Percentiles rank a stretch among this genome's conserved stretches.
phyloP scores from a whole-genome alignment of 2,113 vertebrate species.

The Amphiprion percula region DNA sequence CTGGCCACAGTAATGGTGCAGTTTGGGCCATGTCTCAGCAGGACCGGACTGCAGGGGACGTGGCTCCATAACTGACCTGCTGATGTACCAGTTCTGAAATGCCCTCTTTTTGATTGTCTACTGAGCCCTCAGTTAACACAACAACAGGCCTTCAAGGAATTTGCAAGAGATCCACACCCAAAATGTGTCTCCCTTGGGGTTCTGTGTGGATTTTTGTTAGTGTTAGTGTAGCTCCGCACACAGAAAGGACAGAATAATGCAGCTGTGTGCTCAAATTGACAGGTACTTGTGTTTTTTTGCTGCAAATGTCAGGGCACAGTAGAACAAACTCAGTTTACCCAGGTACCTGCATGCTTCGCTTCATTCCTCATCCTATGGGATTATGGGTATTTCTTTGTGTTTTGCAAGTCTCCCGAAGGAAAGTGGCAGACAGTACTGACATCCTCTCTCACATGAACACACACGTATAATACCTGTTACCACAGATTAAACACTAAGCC shows the following conservation, averaged over 20 bases:
- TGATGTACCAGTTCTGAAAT: background rate
- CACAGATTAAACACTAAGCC: constrained; percentile 20
- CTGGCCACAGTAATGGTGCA: background rate
- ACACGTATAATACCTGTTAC: constrained; percentile 12
- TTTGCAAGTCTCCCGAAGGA: constrained; percentile 8
- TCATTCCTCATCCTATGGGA: background rate
- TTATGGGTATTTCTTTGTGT: constrained; percentile 22
- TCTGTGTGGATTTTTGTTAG: constrained; percentile 1
- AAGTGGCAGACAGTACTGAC: background rate
- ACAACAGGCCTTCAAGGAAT: constrained; percentile 52
- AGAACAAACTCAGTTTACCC: constrained; percentile 8
- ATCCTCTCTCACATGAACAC: background rate
- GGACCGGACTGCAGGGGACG: background rate
- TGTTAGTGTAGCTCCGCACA: constrained; percentile 20
- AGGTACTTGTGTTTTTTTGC: constrained; percentile 11
- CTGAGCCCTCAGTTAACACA: constrained; percentile 17
- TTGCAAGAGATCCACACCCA: constrained; percentile 61
- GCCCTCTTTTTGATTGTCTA: background rate
- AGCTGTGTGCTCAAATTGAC: background rate
- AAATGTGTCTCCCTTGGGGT: constrained; percentile 14
- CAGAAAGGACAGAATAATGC: background rate
- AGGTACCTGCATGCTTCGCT: background rate
- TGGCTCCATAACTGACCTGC: background rate
- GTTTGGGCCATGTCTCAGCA: background rate
- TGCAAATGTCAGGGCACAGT: background rate